phyloP scores from a whole-genome alignment of 2,888 invertebrate genomes.

The Drosophila emarginata region DNA sequence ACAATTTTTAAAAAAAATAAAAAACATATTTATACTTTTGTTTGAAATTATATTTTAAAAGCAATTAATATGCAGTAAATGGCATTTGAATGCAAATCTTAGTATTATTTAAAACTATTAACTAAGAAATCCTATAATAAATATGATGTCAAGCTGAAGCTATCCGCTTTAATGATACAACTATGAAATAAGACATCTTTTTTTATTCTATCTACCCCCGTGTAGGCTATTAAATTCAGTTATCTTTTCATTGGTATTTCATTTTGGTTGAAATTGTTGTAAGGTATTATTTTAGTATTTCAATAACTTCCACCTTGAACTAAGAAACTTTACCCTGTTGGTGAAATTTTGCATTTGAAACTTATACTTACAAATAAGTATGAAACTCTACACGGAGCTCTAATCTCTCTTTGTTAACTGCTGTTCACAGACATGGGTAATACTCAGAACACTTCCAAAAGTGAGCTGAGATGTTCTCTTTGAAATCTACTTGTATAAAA shows the following conservation, averaged over 20 bases:
- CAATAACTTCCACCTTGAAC: background rate
- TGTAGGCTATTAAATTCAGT: background rate
- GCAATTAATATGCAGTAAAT: too few relatives aligned
- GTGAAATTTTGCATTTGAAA: background rate
- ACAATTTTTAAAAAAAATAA: too few relatives aligned
- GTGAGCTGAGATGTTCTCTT: background rate
- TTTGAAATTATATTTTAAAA: too few relatives aligned
- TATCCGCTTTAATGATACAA: too few relatives aligned
- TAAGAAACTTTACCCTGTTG: background rate
- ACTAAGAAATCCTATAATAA: background rate
- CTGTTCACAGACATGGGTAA: background rate
- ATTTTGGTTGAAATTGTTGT: background rate
- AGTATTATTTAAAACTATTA: too few relatives aligned
- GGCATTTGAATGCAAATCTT: too few relatives aligned
- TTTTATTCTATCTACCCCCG: too few relatives aligned
- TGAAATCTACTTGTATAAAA: background rate
- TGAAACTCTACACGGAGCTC: background rate
- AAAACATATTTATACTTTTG: too few relatives aligned
- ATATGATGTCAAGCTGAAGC: background rate
- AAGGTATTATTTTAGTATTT: background rate
- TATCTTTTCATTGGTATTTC: background rate
- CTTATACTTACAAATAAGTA: background rate
- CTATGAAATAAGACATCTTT: too few relatives aligned
- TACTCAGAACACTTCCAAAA: background rate
- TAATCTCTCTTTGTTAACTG: conserved; percentile 3